phyloP scores from a whole-genome alignment of 2,797 vertebrate genomes.

The Manis javanica region DNA sequence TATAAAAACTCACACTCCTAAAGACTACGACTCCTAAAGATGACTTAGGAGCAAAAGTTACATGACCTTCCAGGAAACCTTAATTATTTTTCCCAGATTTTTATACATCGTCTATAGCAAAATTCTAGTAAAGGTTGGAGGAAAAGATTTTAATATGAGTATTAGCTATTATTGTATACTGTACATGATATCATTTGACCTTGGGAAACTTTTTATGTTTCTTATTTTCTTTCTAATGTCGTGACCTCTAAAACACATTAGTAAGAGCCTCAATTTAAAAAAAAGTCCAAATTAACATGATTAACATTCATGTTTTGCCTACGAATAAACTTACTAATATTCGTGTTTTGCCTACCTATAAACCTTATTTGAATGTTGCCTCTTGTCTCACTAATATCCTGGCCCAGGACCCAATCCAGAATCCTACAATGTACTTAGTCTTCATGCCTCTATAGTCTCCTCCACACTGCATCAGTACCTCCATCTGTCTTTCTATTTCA shows the following conservation, averaged over 20 bases:
- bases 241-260: neutral
- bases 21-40: neutral
- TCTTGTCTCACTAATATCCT: neutral
- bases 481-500: neutral
- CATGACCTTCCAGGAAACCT: neutral
- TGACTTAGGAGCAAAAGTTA: neutral
- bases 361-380: neutral
- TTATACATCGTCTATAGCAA: neutral
- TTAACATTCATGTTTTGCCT: neutral
- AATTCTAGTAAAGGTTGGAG: slow-evolving; percentile 17
- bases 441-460: no score
- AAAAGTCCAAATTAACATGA: neutral
- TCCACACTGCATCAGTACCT: neutral
- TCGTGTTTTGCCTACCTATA: neutral
- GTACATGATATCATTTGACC: neutral
- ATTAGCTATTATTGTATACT: neutral
- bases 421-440: neutral
- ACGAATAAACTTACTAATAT: no score
- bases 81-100: neutral
- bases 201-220: neutral
- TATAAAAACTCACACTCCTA: neutral
- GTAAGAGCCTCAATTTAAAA: neutral
- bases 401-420: neutral
- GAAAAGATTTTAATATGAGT: slow-evolving; percentile 9
- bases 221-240: slow-evolving; percentile 6